Evolutionary conservation across 2,797 vertebrate genomes (phyloP).

Genomic region (Siniperca scherzeri): DNA sequence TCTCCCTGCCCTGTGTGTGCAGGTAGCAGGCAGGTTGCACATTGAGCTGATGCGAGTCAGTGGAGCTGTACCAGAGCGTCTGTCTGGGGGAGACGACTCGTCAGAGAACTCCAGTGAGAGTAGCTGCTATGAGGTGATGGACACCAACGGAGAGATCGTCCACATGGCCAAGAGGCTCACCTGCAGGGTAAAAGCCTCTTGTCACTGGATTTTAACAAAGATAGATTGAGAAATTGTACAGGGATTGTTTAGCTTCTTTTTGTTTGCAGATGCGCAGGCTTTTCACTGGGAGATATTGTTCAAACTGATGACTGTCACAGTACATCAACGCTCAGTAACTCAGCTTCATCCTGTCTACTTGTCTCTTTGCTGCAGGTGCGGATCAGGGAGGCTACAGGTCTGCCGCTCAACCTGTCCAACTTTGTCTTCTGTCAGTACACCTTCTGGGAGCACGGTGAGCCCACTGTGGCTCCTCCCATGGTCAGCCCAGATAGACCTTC

Average conservation of each 20-base stretch:
- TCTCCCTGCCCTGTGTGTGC: slow-evolving; percentile 25
- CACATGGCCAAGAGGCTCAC: slow-evolving; percentile 94
- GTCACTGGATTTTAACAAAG: neutral
- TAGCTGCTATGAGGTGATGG: slow-evolving; percentile 93
- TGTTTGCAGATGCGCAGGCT: neutral
- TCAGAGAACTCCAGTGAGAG: slow-evolving; percentile 99
- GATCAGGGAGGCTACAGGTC: slow-evolving; percentile 95
- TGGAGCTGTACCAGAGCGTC: slow-evolving; percentile 90
- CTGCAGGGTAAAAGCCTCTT: slow-evolving; percentile 87
- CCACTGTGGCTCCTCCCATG: slow-evolving; percentile 94
- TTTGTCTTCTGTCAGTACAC: slow-evolving; percentile 99
- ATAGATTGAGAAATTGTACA: neutral
- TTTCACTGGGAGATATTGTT: neutral
- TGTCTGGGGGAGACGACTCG: slow-evolving; percentile 93
- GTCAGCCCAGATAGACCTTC: slow-evolving; percentile 94
- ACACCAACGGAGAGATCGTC: slow-evolving; percentile 93
- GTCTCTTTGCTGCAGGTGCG: slow-evolving; percentile 87
- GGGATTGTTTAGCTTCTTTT: neutral
- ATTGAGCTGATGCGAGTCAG: slow-evolving; percentile 95
- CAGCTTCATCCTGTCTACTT: neutral
- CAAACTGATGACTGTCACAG: neutral
- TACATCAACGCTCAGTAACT: neutral
- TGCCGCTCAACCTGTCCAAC: slow-evolving; percentile 96
- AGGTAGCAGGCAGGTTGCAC: slow-evolving; percentile 96
- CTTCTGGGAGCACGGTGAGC: slow-evolving; percentile 95